Percentiles rank a stretch among this genome's conserved stretches.
These are phyloP conservation scores for Lampris megalopsis DNA, from an alignment of 2,113 vertebrate species.

Conservation along the genomic window DNA sequence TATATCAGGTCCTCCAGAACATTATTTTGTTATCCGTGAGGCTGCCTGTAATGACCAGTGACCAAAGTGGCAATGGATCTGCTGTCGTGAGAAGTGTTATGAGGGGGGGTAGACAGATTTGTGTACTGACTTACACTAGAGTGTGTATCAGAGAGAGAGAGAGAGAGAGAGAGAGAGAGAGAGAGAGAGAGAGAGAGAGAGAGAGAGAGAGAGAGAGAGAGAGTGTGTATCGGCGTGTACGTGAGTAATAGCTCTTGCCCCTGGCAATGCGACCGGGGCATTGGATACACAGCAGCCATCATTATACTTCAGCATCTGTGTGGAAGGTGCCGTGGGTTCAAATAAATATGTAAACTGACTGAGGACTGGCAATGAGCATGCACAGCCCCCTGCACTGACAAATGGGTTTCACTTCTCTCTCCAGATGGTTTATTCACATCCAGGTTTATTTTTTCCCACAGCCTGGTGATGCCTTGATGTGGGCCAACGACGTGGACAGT, in stretches of 20 bases:
- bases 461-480: background rate
- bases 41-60: too few relatives aligned
- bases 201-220: background rate
- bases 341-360: constrained; percentile 55
- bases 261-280: constrained; percentile 36
- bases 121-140: too few relatives aligned
- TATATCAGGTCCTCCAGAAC: too few relatives aligned
- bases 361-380: constrained; percentile 28
- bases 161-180: background rate
- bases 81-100: too few relatives aligned
- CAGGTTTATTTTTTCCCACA: background rate
- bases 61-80: too few relatives aligned
- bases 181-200: too few relatives aligned
- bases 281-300: constrained; percentile 29
- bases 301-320: constrained; percentile 4
- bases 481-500: constrained; percentile 6
- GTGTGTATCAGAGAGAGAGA: too few relatives aligned
- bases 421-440: background rate
- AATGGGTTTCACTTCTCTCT: constrained; percentile 45
- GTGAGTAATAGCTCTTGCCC: constrained; percentile 24
- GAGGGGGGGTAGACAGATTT: too few relatives aligned
- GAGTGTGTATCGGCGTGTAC: background rate
- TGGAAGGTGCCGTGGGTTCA: constrained; percentile 18
- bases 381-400: constrained; percentile 26
- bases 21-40: too few relatives aligned